phyloP scores from a whole-genome alignment of 2,888 invertebrate genomes.

The Notodonta ziczac region DNA sequence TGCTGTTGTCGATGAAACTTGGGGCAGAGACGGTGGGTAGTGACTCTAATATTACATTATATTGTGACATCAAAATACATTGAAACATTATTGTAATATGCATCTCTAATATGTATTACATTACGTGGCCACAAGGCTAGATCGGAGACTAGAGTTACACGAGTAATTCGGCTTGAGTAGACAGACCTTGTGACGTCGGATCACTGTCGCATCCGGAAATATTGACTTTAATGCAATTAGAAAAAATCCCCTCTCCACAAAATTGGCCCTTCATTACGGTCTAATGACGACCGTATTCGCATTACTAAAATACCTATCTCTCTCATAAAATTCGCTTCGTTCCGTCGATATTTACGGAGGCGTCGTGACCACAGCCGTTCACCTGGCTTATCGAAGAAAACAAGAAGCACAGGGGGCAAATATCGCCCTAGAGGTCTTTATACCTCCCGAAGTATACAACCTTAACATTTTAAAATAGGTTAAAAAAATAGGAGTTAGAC shows the following conservation, averaged over 20 bases:
- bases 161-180: slow-evolving; percentile 66
- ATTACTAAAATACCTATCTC: slow-evolving; percentile 46
- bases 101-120: slow-evolving; percentile 51
- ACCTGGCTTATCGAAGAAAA: slow-evolving; percentile 73
- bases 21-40: slow-evolving; percentile 34
- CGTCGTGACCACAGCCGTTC: slow-evolving; percentile 48
- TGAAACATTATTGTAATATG: slow-evolving; percentile 47
- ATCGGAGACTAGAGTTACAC: slow-evolving; percentile 53
- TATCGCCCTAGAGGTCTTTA: slow-evolving; percentile 63
- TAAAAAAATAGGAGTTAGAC: slow-evolving; percentile 84
- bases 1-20: slow-evolving; percentile 32
- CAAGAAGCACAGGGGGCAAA: slow-evolving; percentile 80
- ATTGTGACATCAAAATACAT: slow-evolving; percentile 47
- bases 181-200: slow-evolving; percentile 53
- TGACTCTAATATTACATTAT: slow-evolving; percentile 32
- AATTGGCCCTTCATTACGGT: slow-evolving; percentile 48
- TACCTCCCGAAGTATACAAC: slow-evolving; percentile 71
- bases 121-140: slow-evolving; percentile 50
- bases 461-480: slow-evolving; percentile 82
- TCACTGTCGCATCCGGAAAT: slow-evolving; percentile 56
- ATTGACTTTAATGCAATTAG: slow-evolving; percentile 47
- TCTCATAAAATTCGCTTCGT: slow-evolving; percentile 49
- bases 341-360: slow-evolving; percentile 55
- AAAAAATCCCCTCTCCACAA: slow-evolving; percentile 41
- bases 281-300: slow-evolving; percentile 37